A percentile compares a stretch with the other conserved stretches of the same genome.
Evolutionary conservation across 2,888 invertebrate species (phyloP).

Genomic region (Invenusta paracnida): DNA sequence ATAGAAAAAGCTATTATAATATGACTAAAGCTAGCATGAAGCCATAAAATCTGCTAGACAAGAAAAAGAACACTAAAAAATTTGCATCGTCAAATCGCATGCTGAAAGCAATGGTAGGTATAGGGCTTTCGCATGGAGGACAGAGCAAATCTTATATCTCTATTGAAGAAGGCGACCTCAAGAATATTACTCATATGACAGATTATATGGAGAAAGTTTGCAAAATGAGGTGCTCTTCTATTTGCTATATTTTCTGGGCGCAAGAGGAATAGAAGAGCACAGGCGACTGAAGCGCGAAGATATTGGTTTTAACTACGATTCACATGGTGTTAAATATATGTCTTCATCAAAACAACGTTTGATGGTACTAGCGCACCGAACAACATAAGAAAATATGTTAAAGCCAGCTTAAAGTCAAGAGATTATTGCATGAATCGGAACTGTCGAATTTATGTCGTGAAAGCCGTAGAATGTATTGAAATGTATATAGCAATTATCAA

Average conservation of each 20-base stretch:
- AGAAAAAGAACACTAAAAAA: neutral
- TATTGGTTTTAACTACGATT: conserved; percentile 21
- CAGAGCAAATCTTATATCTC: conserved; percentile 29
- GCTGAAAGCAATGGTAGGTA: neutral
- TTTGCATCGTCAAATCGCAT: conserved; percentile 18
- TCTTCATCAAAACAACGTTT: neutral
- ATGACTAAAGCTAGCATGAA: neutral
- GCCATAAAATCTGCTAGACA: neutral
- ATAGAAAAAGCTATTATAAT: neutral
- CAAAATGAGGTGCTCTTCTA: neutral
- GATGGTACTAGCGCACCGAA: conserved; percentile 19
- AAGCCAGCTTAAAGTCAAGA: conserved; percentile 21
- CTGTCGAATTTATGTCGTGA: conserved; percentile 10
- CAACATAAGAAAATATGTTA: conserved; percentile 13
- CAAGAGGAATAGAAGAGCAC: conserved; percentile 12
- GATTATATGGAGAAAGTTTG: conserved; percentile 15
- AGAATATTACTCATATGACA: conserved; percentile 9
- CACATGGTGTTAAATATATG: conserved; percentile 5
- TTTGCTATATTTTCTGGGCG: neutral
- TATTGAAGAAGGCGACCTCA: conserved; percentile 13
- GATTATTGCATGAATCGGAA: conserved; percentile 23
- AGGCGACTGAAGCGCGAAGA: conserved; percentile 18
- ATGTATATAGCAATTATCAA: neutral
- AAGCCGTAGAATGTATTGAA: neutral
- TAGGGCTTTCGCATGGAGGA: conserved; percentile 14